phyloP scores from a whole-genome alignment of 2,113 vertebrate species.

The Bucco capensis region DNA sequence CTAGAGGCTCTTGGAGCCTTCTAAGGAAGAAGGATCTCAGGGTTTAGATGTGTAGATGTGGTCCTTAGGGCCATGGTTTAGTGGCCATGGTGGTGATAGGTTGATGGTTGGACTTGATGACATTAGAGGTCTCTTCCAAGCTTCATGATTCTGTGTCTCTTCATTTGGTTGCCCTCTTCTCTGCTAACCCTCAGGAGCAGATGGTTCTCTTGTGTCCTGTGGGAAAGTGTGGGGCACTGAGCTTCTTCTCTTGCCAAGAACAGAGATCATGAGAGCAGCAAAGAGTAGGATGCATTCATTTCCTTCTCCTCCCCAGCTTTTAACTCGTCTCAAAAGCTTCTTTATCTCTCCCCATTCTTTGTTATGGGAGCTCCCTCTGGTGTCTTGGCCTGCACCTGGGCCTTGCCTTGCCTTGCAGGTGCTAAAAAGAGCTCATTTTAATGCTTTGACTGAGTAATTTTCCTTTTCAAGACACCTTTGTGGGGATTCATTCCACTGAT shows the following conservation, averaged over 20 bases:
- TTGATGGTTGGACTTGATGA: too few species aligned
- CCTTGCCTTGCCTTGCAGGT: not conserved
- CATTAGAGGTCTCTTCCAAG: too few species aligned
- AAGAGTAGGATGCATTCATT: not conserved
- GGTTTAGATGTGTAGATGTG: not conserved
- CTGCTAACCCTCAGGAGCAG: not conserved
- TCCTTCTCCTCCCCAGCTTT: not conserved
- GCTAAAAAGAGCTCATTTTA: not conserved
- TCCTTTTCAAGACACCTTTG: not conserved
- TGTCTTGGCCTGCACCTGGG: conserved; percentile 53
- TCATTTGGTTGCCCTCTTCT: not conserved
- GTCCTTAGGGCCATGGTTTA: too few species aligned
- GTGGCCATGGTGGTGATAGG: too few species aligned
- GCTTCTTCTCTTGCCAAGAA: not conserved
- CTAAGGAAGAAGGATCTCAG: not conserved
- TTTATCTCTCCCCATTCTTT: conserved; percentile 47
- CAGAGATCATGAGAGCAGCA: not conserved
- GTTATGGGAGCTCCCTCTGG: conserved; percentile 66
- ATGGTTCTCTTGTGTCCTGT: not conserved
- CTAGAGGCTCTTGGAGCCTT: not conserved
- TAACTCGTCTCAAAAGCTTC: not conserved
- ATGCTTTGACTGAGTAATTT: not conserved
- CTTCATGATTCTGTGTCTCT: not conserved
- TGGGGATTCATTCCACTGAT: not conserved
- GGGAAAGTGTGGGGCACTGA: not conserved